Percentiles rank a stretch among this genome's conserved stretches.
These are phyloP conservation scores for Cactoblastis cactorum DNA, from an alignment of 2,888 invertebrate species.

Conservation along the genomic window DNA sequence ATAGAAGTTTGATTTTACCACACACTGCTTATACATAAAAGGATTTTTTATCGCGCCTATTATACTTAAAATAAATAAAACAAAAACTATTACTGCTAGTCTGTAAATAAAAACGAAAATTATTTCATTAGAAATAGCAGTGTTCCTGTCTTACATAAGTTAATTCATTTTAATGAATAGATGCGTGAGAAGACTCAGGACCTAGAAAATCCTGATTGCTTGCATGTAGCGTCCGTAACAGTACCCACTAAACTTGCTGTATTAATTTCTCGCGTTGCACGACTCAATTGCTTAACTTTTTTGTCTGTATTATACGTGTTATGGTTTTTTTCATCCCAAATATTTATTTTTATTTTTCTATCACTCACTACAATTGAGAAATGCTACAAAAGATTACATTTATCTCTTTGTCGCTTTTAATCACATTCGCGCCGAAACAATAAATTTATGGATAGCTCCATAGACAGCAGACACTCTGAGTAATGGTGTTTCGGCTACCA, in stretches of 20 bases:
- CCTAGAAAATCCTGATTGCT: not conserved
- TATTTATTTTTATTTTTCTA: not conserved
- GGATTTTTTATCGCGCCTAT: no score
- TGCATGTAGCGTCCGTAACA: not conserved
- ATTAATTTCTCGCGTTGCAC: not conserved
- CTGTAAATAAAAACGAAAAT: no score
- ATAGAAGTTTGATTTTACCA: no score
- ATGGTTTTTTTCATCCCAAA: not conserved
- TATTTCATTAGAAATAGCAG: no score
- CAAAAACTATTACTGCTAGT: no score
- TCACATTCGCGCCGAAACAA: slow-evolving; percentile 7
- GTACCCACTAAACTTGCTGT: not conserved
- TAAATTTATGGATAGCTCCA: slow-evolving; percentile 2
- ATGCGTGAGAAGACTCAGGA: no score
- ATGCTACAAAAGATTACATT: not conserved
- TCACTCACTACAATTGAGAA: not conserved
- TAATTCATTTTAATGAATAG: no score
- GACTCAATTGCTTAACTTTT: not conserved
- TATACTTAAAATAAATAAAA: no score
- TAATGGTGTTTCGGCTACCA: slow-evolving; percentile 6
- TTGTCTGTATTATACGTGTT: not conserved
- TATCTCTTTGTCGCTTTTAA: slow-evolving; percentile 6
- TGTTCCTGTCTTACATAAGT: no score
- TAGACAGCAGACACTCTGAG: slow-evolving; percentile 1
- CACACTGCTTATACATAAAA: no score